Evolutionary conservation across 2,113 vertebrate species (phyloP), one percentile per base, ranked within the genome.

Genomic region (Peromyscus polionotus): DNA sequence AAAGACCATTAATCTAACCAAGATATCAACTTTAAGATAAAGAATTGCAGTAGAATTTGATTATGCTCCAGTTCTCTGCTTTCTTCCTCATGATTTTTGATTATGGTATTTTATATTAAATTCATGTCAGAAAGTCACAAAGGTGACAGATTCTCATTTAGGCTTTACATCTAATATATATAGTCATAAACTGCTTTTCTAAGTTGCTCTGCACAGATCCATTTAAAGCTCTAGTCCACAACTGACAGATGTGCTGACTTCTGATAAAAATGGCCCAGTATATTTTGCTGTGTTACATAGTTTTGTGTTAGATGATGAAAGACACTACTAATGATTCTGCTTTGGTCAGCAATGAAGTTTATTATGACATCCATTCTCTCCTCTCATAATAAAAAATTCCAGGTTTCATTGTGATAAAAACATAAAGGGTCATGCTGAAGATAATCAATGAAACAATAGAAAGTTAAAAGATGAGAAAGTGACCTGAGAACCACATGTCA

Each of bases 111-210:
- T 96, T 93, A 79, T 94, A 95, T 95, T 84, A 94, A 96, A 91
- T 93, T 76, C 42, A 63, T 33, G 91, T 84, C 80, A 95, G 59
- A 96, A 95, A 97, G 88, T 88, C 79, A 93, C 87, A 95, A 93
- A 88, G 70, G 68, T 94, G 90, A 90, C 75, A 93, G 91, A 70
- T 92, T 92, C 84, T 97, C 76, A 85, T 92, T 93, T 97, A 65
- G 79, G 84, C 39, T 83, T 96, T 87, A 92, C 77, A 92, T 48
- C 33, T 94, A 93, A 87, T 96, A 87, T 65, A 76, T 76, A 76
- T 76, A 88, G 96, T 92, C 75, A 96, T 95, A 95, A 94, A 96
- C 33, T 90, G 87, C 92, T 95, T 73, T 97, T 93, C 77, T 94
- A 96, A 84, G 77, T 95, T 45, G 68, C 51, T 97, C 68, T 88